These are phyloP conservation scores for Notospermus geniculatus DNA, from an alignment of 1,140 invertebrate species.

Conservation along the genomic window DNA sequence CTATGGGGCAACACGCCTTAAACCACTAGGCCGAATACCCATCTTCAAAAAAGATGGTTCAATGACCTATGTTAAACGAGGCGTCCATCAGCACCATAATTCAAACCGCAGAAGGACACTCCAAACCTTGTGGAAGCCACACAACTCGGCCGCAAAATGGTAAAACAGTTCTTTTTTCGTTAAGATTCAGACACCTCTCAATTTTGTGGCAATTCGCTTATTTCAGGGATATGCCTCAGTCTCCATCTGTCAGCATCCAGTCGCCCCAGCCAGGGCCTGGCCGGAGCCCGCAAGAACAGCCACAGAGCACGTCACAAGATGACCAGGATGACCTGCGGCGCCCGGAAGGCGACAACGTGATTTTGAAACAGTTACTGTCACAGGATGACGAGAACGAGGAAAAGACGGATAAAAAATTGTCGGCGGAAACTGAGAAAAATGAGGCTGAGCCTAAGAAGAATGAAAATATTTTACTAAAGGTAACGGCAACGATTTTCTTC, in stretches of 20 bases:
- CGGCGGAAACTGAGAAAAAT: constrained; percentile 36
- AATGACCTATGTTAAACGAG: no score
- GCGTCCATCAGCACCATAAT: no score
- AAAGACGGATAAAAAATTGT: constrained; percentile 20
- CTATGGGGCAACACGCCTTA: no score
- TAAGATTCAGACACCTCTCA: no score
- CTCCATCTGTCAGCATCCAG: constrained; percentile 55
- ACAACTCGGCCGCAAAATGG: no score
- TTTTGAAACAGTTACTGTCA: constrained; percentile 76
- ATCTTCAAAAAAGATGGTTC: no score
- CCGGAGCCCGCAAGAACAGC: constrained; percentile 49
- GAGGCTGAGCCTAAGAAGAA: constrained; percentile 50
- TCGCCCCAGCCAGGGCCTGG: constrained; percentile 60
- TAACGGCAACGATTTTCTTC: no score
- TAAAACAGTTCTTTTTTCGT: no score
- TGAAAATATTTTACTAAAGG: constrained; percentile 75
- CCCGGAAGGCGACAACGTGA: constrained; percentile 56
- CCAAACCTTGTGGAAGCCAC: no score
- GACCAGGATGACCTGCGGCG: constrained; percentile 38
- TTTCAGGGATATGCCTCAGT: constrained; percentile 18
- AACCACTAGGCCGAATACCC: no score
- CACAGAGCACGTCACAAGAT: constrained; percentile 55
- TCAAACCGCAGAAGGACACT: no score
- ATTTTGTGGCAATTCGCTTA: no score
- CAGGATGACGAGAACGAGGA: constrained; percentile 77